These are phyloP conservation scores for Himantopus leucocephalus DNA, from an alignment of 2,113 vertebrate genomes.

Conservation along the genomic window DNA sequence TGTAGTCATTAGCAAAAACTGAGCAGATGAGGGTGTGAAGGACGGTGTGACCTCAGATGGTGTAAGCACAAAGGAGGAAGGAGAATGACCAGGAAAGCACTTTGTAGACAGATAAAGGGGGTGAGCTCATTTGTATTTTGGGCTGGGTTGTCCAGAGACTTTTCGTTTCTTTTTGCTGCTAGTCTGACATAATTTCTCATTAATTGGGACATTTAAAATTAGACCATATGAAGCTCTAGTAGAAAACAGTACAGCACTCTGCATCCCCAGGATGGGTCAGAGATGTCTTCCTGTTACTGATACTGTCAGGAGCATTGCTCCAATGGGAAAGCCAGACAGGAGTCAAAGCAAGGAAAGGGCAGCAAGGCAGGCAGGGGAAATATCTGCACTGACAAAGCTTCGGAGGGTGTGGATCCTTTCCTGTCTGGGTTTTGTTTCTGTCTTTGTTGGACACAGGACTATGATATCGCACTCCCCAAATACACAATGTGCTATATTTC, in stretches of 20 bases:
- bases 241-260: background rate
- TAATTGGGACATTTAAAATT: background rate
- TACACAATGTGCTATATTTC: background rate
- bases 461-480: background rate
- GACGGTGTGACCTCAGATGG: background rate
- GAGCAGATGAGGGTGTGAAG: background rate
- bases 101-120: background rate
- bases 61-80: background rate
- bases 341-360: background rate
- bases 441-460: background rate
- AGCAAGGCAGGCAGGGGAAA: background rate
- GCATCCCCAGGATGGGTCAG: background rate
- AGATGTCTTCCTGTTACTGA: background rate
- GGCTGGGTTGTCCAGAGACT: background rate
- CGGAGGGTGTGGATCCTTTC: background rate
- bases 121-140: background rate
- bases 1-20: background rate
- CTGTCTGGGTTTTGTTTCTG: background rate
- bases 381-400: background rate
- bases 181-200: background rate
- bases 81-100: background rate
- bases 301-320: background rate
- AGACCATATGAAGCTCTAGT: background rate
- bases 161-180: background rate
- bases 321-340: background rate